Evolutionary conservation across 1,140 invertebrate genomes (phyloP), one percentile per base, ranked within the genome.

Genomic region (Drosophila jambulina): DNA sequence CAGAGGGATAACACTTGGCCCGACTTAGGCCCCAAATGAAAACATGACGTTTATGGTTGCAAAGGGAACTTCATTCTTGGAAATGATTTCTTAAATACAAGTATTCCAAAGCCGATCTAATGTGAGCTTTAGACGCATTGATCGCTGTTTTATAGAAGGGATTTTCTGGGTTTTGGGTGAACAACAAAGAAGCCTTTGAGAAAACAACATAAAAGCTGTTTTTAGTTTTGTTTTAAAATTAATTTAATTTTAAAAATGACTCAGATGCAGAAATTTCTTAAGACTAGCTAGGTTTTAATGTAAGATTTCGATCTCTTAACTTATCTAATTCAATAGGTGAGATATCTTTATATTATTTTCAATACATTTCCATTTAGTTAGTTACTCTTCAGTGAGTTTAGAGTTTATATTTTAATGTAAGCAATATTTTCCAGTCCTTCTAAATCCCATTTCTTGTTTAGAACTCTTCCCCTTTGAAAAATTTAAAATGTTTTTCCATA

Each of bases 31-130:
- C 51, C 58, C 59, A 54, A 62, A 59, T 54, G 49, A 70, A 85
- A 86, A 81, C 69, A 85, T 68, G 79, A 85, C 78, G 76, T 82
- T 78, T 51, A 83, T 43, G 38, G 46, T 21, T 38, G 34, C n/a
- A 34, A 29, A 21, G 54, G 25, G 34, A 21, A 25, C 21, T 29
- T 17, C 69, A 29, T 75, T 75, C 42, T 42, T 23, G 42, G 32
- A 59, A 60, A 77, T 63, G 6, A 56, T 77, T 49, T 77, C 68
- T 38, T 45, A 77, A 77, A 77, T 69, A 75, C 54, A 23, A 19
- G 29, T 38, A 36, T 58, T 19, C 17, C 21, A 23, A 25, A 38
- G 32, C 23, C 49, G 13, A 48, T 43, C 43, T 17, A 13, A 58
- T 54, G 63, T 29, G 25, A 40, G 48, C 49, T 71, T 71, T 67